phyloP scores from a whole-genome alignment of 92 coral and sea anemone species.

The Pocillopora meandrina region DNA sequence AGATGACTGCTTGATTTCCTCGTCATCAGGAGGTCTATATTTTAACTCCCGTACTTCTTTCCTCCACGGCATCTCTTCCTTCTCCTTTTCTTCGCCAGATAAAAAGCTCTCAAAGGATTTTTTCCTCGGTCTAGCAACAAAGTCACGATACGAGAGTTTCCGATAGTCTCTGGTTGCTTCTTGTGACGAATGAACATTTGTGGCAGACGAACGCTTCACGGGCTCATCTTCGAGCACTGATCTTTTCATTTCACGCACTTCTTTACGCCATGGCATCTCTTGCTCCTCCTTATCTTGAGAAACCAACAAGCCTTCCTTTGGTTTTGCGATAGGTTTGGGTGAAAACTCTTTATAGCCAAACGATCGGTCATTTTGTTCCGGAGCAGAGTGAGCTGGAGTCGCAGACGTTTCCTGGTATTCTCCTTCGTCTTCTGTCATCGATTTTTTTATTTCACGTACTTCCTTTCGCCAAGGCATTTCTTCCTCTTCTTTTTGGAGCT shows the following conservation, averaged over 20 bases:
- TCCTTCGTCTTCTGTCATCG: slow-evolving; percentile 27
- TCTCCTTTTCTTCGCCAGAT: slow-evolving; percentile 16
- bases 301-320: slow-evolving; percentile 16
- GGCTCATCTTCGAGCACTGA: slow-evolving; percentile 28
- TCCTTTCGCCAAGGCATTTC: slow-evolving; percentile 57
- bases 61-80: slow-evolving; percentile 56
- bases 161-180: slow-evolving; percentile 31
- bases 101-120: slow-evolving; percentile 20
- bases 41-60: slow-evolving; percentile 40
- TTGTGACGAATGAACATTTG: slow-evolving; percentile 2
- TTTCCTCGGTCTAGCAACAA: slow-evolving; percentile 36
- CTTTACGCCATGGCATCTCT: slow-evolving; percentile 55
- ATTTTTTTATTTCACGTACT: slow-evolving; percentile 41
- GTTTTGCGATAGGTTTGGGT: slow-evolving; percentile 11
- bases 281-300: slow-evolving; percentile 9
- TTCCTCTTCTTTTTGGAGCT: slow-evolving; percentile 13
- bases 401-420: background rate
- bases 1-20: slow-evolving; percentile 27
- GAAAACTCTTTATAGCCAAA: slow-evolving; percentile 10
- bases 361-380: slow-evolving; percentile 2
- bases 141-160: slow-evolving; percentile 58
- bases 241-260: slow-evolving; percentile 40
- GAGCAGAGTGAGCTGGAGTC: slow-evolving; percentile 15
- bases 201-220: background rate
- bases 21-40: slow-evolving; percentile 26